Base-by-base conservation (phyloP, 2,888 invertebrate genomes). In the Agonopterix subpropinquella region DNA sequence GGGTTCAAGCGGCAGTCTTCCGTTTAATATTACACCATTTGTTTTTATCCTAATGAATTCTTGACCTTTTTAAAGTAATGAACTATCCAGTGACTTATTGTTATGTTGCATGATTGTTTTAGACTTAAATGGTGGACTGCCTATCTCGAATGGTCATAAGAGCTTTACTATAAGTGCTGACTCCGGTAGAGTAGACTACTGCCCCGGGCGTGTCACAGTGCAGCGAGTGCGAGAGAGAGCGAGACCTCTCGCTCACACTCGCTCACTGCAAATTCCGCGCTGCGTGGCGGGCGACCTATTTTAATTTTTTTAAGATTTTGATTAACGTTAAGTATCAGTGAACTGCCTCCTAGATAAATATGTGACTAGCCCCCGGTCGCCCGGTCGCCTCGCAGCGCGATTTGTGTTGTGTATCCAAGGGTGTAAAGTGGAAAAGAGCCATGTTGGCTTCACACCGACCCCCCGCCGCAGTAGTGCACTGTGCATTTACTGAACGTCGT, bases 381-480 rank as follows among this genome's bases (percentile, higher is more conserved):
- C n/a, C n/a, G n/a, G n/a, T 53, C 53, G 58, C 64, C 71, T 67
- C 77, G 79, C 81, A 79, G 87, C 86, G 83, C 89, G 79, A 66
- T 51, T 94, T 94, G 94, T 95, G 94, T 93, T 94, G 94, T 94
- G 94, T 94, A 93, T 93, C 92, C 90, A 93, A 92, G 93, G 92
- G 91, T 92, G 89, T 87, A 81, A 82, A 81, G 90, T 85, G 94
- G 94, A 94, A 94, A 94, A 94, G 94, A 94, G 94, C 94, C 93
- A 93, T 92, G 93, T 92, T 92, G 92, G 92, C 93, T 93, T 93
- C 93, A 94, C 94, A 93, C 94, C 94, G 94, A 92, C 89, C 73
- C 69, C 58, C 77, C 80, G 28, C 72, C 71, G 77, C 64, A 80
- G 80, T 79, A 77, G 80, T 82, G 74, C 80, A 78, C 81, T 79